Evolutionary conservation across 2,113 vertebrate genomes (phyloP), one percentile per base, ranked within the genome.

Genomic region (Cottus gobio): DNA sequence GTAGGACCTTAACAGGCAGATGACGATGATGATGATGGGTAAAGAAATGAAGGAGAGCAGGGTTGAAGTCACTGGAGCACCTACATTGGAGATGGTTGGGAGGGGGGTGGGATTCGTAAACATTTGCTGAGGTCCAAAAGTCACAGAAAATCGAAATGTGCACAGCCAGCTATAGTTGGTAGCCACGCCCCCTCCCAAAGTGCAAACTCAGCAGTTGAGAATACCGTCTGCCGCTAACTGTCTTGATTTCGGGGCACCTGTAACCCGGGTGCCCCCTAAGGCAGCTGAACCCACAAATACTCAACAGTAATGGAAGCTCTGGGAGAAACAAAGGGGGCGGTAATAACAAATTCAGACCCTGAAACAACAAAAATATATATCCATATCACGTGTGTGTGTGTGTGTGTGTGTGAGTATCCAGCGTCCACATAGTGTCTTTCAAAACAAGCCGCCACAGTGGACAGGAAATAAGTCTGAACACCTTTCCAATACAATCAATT

Each of bases 221-320:
- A 84, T 7, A 86, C 75, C 66, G 85, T 85, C 82, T 61, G 89
- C 60, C 6, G 36, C 58, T 61, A 71, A 77, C 77, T 39, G 71
- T 77, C 74, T 72, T 72, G 46, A 65, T 70, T 85, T 24, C 31
- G 82, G 78, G 13, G 68, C 71, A 85, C 81, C 71, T 83, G 75
- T 74, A 71, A 80, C 71, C 54, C 9, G 7, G 37, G 62, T 36
- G 71, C 72, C 39, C 37, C 42, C 63, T 80, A 89, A 92, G 91
- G 89, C 90, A 90, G 88, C 90, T 83, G 69, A 90, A 88, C 86
- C 91, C 87, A 92, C 85, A 58, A 89, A 92, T 61, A 91, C 87
- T 86, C 76, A 77, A 82, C 70, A 83, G 87, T 84, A 70, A 88
- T 80, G 90, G 90, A 93, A 93, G 89, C 87, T 90, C 87, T 74